Evolutionary conservation across 2,888 invertebrate species (phyloP).

Genomic region (Adelphocoris suturalis): DNA sequence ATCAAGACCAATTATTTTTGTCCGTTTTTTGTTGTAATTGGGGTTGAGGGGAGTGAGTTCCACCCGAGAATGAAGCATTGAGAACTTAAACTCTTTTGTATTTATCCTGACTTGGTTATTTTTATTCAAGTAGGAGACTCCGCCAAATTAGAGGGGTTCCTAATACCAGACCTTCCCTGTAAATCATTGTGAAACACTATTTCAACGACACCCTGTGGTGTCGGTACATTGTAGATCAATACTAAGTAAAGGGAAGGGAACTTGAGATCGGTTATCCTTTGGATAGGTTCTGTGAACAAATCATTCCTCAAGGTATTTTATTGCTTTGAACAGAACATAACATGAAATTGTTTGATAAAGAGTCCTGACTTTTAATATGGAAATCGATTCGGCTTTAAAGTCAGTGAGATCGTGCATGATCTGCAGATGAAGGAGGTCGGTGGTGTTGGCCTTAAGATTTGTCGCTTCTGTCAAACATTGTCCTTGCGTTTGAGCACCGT

Average conservation of each 20-base stretch:
- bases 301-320: no score
- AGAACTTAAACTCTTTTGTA: not conserved
- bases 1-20: conserved; percentile 43
- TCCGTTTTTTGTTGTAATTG: conserved; percentile 35
- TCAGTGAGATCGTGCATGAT: not conserved
- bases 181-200: no score
- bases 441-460: conserved; percentile 1
- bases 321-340: no score
- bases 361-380: not conserved
- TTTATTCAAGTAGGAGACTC: not conserved
- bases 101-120: not conserved
- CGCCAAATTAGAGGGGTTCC: no score
- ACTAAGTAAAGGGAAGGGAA: no score
- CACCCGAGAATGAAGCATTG: not conserved
- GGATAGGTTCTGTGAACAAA: no score
- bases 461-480: not conserved
- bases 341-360: no score
- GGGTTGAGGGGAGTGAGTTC: not conserved
- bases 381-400: not conserved
- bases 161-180: no score
- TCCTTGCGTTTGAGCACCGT: conserved; percentile 4
- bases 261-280: no score
- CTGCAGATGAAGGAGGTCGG: not conserved
- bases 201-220: no score
- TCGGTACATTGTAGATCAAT: no score